These are phyloP conservation scores for Hylomyscus alleni DNA, from an alignment of 2,797 vertebrate genomes.

Conservation along the genomic window DNA sequence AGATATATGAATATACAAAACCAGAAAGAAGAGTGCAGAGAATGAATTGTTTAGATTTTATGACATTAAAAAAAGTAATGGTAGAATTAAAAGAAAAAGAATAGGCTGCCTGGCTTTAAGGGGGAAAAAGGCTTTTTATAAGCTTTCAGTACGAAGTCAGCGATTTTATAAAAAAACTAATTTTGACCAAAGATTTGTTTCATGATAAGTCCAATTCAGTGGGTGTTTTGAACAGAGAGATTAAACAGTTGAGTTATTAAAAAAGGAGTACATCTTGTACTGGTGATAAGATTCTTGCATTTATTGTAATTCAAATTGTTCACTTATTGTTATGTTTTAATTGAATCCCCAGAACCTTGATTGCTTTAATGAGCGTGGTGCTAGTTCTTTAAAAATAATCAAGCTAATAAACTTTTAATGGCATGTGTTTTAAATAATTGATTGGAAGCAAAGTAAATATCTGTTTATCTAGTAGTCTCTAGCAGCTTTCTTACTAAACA, in stretches of 20 bases:
- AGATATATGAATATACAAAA: neutral
- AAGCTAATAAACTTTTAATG: conserved; percentile 77
- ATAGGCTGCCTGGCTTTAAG: neutral
- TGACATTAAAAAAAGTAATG: conserved; percentile 17
- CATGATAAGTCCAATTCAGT: neutral
- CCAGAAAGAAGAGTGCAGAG: neutral
- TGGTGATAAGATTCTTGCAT: conserved; percentile 25
- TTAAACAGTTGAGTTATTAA: conserved; percentile 27
- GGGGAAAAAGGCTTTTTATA: accelerated
- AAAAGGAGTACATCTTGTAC: neutral
- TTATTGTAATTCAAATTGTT: conserved; percentile 75
- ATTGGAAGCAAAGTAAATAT: conserved; percentile 71
- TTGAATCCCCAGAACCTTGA: conserved; percentile 74
- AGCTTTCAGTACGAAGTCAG: conserved; percentile 8
- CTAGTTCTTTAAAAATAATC: conserved; percentile 80
- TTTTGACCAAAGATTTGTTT: conserved; percentile 42
- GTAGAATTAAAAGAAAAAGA: conserved; percentile 59
- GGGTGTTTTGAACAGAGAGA: conserved; percentile 12
- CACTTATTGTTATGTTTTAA: conserved; percentile 78
- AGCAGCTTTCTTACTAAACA: conserved; percentile 74
- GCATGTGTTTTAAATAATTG: conserved; percentile 73
- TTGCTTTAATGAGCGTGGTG: conserved; percentile 73
- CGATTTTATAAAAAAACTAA: conserved; percentile 17
- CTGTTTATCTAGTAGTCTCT: conserved; percentile 70
- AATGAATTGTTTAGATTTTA: conserved; percentile 27